These are phyloP conservation scores for Cryptus armator DNA, from an alignment of 2,888 invertebrate species.

Conservation along the genomic window DNA sequence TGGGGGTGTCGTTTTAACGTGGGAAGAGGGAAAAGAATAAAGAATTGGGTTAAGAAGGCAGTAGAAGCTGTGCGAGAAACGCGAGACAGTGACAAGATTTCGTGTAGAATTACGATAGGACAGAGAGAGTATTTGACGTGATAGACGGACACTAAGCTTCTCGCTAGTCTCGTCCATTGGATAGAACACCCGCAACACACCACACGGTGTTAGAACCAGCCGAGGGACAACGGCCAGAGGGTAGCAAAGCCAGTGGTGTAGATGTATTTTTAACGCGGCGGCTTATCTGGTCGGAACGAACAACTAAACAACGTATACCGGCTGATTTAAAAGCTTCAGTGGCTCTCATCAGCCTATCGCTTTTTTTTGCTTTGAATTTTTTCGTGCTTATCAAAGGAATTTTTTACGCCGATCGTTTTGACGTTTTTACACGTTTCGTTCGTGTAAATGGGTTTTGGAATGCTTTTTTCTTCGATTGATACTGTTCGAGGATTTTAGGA, in stretches of 20 bases:
- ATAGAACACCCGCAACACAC: too few species aligned
- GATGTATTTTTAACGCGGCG: constrained; percentile 59
- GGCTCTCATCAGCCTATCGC: constrained; percentile 30
- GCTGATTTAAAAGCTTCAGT: constrained; percentile 53
- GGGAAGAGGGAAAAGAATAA: background rate
- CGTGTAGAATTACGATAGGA: background rate
- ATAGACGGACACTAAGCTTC: background rate
- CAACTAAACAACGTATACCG: constrained; percentile 35
- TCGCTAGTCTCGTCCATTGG: background rate
- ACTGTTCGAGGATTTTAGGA: too few species aligned
- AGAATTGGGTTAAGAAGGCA: background rate
- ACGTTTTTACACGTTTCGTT: background rate
- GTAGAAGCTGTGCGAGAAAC: background rate
- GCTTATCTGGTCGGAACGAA: constrained; percentile 46
- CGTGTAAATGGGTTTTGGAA: background rate
- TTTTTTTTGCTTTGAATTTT: constrained; percentile 1
- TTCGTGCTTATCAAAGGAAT: constrained; percentile 6
- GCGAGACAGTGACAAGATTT: background rate
- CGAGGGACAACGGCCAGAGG: background rate
- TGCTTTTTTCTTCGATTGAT: background rate
- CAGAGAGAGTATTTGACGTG: background rate
- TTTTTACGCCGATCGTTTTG: background rate
- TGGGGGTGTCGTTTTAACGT: too few species aligned
- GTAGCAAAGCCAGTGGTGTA: background rate
- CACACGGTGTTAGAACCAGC: background rate